Base-by-base conservation (phyloP, 1,140 invertebrate species). In the Gonioctena quinquepunctata region DNA sequence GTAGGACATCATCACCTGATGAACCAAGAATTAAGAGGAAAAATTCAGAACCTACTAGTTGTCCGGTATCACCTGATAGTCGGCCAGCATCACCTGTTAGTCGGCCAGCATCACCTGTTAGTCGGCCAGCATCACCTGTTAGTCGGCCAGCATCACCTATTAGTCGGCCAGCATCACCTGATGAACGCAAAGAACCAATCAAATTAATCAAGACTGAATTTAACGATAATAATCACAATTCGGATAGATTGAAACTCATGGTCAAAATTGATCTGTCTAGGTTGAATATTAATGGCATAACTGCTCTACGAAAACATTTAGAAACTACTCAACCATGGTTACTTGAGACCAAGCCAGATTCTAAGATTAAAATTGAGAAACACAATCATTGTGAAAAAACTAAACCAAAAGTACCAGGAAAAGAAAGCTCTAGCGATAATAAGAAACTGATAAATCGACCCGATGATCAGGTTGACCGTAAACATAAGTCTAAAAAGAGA, bases 401-500 rank as follows among this genome's bases (percentile, higher is more conserved):
- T 19, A 64, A 49, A 49, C 28, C 61, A 11, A 64, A 48, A 49
- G 28, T 3, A 42, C 7, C 63, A n/a, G 23, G 27, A 2, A 60
- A 65, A 28, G 28, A 65, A 70, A 70, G 33, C 33, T 42, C 33
- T 42, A 42, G 33, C 16, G 33, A 42, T 42, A n/a, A n/a, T n/a
- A 66, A 28, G 11, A 66, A 62, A 67, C 18, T 42, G 42, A 42
- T 54, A 61, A 22, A 42, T 7, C 61, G 27, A 57, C 6, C 22
- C 5, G 64, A 54, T 19, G 48, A 23, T 23, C 28, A 68, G 3
- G 13, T 25, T 16, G 70, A 77, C 48, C 23, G 56, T 11, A 72
- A 69, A 62, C 70, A 74, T 33, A 75, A 75, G 69, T 66, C 66
- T n/a, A n/a, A 8, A 79, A 81, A 86, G 74, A 80, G 86, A 63